These are phyloP conservation scores for Lontra canadensis DNA, from an alignment of 2,113 vertebrate genomes.

Conservation along the genomic window DNA sequence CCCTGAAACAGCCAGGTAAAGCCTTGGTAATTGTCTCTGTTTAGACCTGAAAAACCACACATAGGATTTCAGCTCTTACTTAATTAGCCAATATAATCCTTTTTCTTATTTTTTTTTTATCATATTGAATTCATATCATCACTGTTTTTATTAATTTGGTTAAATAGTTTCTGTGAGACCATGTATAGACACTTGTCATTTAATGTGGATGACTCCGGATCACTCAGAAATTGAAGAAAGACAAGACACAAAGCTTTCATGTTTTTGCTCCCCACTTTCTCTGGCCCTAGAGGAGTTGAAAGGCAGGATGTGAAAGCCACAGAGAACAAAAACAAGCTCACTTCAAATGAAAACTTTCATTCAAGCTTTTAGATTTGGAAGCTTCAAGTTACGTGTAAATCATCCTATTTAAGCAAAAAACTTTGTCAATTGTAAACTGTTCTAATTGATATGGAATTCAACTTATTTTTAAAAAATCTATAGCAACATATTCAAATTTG, in stretches of 20 bases:
- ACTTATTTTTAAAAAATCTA: neutral
- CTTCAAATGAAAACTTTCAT: neutral
- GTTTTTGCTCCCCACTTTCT: neutral
- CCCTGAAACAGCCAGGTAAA: neutral
- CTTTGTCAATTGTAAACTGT: neutral
- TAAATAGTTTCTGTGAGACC: neutral
- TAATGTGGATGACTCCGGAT: neutral
- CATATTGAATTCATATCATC: neutral
- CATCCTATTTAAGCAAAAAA: neutral
- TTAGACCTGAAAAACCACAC: neutral
- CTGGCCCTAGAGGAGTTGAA: neutral
- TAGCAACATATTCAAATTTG: neutral
- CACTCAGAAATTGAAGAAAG: neutral
- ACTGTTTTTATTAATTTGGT: neutral
- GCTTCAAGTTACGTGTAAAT: neutral
- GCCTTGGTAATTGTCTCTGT: neutral
- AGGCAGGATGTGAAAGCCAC: neutral
- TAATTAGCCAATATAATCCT: neutral
- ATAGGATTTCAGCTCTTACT: neutral
- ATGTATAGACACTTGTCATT: neutral
- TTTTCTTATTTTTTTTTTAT: neutral
- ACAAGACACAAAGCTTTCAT: neutral
- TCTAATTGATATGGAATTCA: neutral
- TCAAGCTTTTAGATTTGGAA: neutral
- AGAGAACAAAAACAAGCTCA: neutral